A percentile compares a stretch with the other conserved stretches of the same genome.
These are phyloP conservation scores for Falco novaeseelandiae DNA, from an alignment of 2,797 vertebrate genomes.

Conservation along the genomic window DNA sequence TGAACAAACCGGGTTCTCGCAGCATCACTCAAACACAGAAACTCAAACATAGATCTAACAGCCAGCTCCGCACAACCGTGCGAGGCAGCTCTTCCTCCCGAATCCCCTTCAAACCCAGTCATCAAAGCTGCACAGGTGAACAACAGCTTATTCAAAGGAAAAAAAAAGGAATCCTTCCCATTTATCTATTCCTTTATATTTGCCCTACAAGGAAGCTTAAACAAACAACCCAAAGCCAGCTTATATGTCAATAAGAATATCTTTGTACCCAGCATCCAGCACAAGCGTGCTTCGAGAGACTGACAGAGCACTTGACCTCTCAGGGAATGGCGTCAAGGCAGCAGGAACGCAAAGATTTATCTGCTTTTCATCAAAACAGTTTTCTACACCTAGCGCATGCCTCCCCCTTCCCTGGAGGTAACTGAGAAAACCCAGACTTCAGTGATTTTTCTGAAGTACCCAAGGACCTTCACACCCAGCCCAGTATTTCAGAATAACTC, in stretches of 20 bases:
- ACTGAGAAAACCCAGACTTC: not conserved
- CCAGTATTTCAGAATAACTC: not conserved
- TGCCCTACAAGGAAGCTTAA: slow-evolving; percentile 39
- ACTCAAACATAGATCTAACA: not conserved
- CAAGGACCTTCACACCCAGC: not conserved
- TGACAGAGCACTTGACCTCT: not conserved
- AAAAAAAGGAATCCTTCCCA: slow-evolving; percentile 19
- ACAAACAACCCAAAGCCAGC: slow-evolving; percentile 26
- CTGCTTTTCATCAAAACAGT: not conserved
- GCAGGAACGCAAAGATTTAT: not conserved
- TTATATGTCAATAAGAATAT: not conserved
- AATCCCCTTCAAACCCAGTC: slow-evolving; percentile 34
- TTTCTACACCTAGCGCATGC: not conserved
- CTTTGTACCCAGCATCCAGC: not conserved
- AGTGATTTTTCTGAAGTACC: not conserved
- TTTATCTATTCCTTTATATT: slow-evolving; percentile 20
- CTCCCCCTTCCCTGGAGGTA: not conserved
- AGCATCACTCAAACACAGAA: not conserved
- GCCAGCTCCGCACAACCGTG: not conserved
- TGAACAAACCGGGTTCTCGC: not conserved
- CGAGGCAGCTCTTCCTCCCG: not conserved
- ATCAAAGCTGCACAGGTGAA: slow-evolving; percentile 63
- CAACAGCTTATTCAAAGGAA: slow-evolving; percentile 21
- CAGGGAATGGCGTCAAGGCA: not conserved
- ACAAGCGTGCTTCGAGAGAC: not conserved